These are phyloP conservation scores for Halocaridina rubra DNA, from an alignment of 2,888 invertebrate species.

Conservation along the genomic window DNA sequence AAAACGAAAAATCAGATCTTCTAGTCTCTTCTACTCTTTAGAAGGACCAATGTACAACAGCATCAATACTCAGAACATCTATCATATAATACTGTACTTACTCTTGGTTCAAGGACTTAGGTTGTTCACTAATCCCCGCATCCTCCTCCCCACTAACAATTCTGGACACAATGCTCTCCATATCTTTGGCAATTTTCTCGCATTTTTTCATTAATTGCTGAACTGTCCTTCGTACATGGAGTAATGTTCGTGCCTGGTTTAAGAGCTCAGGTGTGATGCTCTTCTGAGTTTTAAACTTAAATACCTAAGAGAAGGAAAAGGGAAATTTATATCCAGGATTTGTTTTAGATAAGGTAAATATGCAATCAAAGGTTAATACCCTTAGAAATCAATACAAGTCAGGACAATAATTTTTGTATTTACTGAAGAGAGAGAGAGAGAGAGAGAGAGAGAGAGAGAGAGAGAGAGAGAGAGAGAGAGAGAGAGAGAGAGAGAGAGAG, in stretches of 20 bases:
- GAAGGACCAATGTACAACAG: background rate
- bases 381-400: no score
- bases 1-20: conserved; percentile 7
- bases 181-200: conserved; percentile 80
- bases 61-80: background rate
- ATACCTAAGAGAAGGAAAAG: conserved; percentile 71
- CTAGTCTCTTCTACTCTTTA: background rate
- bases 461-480: no score
- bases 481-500: no score
- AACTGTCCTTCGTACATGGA: conserved; percentile 80
- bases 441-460: no score
- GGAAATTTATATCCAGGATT: no score
- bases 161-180: conserved; percentile 83
- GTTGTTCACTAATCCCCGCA: conserved; percentile 77
- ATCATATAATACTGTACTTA: conserved; percentile 69
- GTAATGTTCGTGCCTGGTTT: conserved; percentile 79
- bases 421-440: no score
- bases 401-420: no score
- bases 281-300: conserved; percentile 79
- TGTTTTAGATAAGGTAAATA: no score
- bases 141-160: conserved; percentile 74
- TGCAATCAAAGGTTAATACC: no score
- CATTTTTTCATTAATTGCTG: conserved; percentile 87
- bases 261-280: conserved; percentile 81
- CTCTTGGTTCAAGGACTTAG: conserved; percentile 76